Evolutionary conservation across 2,888 invertebrate genomes (phyloP), one percentile per base, ranked within the genome.

Genomic region (Coenonympha arcania): DNA sequence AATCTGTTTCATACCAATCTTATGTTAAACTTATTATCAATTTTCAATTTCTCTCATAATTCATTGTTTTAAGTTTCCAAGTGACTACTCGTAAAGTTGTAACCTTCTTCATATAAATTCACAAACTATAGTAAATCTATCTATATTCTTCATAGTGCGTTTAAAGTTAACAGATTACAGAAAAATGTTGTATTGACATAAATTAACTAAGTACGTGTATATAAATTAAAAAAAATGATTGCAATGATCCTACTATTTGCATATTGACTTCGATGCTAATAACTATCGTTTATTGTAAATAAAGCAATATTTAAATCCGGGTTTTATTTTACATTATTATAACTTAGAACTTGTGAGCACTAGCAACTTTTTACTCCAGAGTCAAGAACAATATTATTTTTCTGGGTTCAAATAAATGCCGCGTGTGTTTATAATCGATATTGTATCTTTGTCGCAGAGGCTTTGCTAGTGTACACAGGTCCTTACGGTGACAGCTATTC

Each of bases 261-360:
- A 22, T 13, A 6, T 22, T 22, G 16, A 37, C 3, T 22, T 20
- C 22, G 13, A 15, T 39, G 39, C 22, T 24, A 37, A n/a, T 22
- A 37, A 20, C 13, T 22, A 37, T 24, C 22, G 22, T 22, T 3
- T 13, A 37, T n/a, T 24, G 22, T 24, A 39, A 39, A 39, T 16
- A 15, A 39, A 39, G 39, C 39, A 39, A 24, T 39, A 24, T 24
- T 15, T 24, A 24, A 39, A 39, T 39, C 39, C 22, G 39, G 37
- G 13, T 24, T 39, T 39, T 15, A 22, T 2, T 24, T 24, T 8
- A 39, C 24, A 39, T 15, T 15, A 39, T 15, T 2, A 39, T 22
- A 24, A 24, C 9, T 24, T 9, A 24, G 9, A 6, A 3, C 22
- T 6, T 9, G 13, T 8, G 8, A 4, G 15, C 15, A 39, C 24